A percentile compares a stretch with the other conserved stretches of the same genome.
Conservation (phyloP, 2,113 vertebrate genomes). For the Ictalurus punctatus region DNA sequence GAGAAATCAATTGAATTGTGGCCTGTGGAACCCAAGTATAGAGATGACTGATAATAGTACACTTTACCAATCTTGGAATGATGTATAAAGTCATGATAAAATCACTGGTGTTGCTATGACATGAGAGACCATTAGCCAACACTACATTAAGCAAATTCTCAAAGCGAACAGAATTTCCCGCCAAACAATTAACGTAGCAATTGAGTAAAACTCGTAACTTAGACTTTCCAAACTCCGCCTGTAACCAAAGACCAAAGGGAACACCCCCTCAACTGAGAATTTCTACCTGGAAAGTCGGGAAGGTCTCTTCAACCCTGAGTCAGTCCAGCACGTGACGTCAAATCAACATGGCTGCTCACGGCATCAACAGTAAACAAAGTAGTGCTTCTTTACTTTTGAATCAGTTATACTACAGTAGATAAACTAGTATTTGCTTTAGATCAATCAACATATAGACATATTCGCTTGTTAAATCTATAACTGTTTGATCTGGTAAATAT, state of each 20-base stretch:
- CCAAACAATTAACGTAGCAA: background rate
- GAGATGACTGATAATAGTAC: background rate
- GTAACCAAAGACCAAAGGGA: background rate
- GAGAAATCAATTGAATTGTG: background rate
- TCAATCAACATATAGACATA: background rate
- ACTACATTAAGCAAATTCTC: background rate
- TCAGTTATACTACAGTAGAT: background rate
- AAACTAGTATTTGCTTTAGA: background rate
- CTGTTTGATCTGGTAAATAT: background rate
- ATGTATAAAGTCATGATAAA: background rate
- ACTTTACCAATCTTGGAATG: background rate
- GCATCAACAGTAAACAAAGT: background rate
- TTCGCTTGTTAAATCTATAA: background rate
- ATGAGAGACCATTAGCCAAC: background rate
- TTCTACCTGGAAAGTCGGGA: background rate
- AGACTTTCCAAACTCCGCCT: background rate
- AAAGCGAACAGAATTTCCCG: background rate
- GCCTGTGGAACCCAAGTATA: background rate
- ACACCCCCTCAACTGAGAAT: background rate
- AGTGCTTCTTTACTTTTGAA: background rate
- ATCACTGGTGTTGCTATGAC: background rate
- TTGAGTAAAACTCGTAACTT: background rate
- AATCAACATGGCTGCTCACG: background rate
- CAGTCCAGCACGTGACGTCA: background rate
- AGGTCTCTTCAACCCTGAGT: background rate